Percentiles rank a stretch among this genome's conserved stretches.
Evolutionary conservation across 2,797 vertebrate genomes (phyloP).

Genomic region (Chanos chanos): DNA sequence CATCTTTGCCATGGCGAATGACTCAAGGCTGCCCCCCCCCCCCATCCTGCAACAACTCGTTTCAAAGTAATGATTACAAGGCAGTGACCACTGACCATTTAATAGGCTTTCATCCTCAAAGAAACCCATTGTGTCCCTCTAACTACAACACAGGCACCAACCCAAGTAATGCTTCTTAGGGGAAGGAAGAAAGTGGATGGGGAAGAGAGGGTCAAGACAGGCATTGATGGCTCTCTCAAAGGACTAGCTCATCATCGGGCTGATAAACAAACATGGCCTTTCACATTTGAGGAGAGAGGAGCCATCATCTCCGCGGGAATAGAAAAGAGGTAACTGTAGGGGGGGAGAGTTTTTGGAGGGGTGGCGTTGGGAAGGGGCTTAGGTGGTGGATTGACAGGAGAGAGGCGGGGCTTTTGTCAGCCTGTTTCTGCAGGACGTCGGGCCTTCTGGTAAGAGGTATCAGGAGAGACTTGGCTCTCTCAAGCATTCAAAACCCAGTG

Average conservation of each 20-base stretch:
- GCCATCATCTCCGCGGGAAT: not conserved
- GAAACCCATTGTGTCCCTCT: too few relatives aligned
- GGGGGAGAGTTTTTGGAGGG: not conserved
- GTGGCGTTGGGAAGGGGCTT: not conserved
- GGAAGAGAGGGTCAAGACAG: not conserved
- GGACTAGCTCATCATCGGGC: slow-evolving; percentile 45
- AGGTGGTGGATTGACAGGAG: not conserved
- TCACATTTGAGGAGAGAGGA: slow-evolving; percentile 36
- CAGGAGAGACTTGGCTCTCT: too few relatives aligned
- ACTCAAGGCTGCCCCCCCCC: slow-evolving; percentile 17
- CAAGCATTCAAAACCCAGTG: too few relatives aligned
- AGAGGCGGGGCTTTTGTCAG: not conserved
- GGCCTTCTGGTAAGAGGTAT: too few relatives aligned
- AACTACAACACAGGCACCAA: too few relatives aligned
- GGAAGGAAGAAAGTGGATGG: too few relatives aligned
- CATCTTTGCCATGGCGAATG: slow-evolving; percentile 23
- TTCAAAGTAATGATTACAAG: slow-evolving; percentile 20
- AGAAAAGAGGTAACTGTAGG: not conserved
- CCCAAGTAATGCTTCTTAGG: too few relatives aligned
- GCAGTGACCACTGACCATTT: slow-evolving; percentile 9
- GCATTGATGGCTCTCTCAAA: slow-evolving; percentile 24
- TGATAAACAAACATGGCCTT: slow-evolving; percentile 41
- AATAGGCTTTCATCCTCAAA: slow-evolving; percentile 31
- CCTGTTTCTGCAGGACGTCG: too few relatives aligned
- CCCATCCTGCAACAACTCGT: slow-evolving; percentile 7